These are phyloP conservation scores for Hyperopisus bebe DNA, from an alignment of 2,113 vertebrate species.

Conservation along the genomic window DNA sequence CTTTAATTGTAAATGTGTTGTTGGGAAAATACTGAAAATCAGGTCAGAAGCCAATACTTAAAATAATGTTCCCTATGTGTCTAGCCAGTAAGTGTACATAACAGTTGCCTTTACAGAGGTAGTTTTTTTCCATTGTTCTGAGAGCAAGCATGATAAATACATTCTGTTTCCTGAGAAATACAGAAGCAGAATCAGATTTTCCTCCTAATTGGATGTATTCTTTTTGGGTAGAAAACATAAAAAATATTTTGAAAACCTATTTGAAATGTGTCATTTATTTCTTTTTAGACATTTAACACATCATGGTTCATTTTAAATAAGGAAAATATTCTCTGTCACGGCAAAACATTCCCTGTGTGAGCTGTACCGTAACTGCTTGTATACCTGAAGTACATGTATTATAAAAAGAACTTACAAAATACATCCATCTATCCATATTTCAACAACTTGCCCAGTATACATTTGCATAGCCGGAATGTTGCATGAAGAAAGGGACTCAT, in stretches of 20 bases:
- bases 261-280: conserved; percentile 8
- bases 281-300: not conserved
- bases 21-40: conserved; percentile 5
- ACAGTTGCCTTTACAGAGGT: not conserved
- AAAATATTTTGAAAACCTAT: not conserved
- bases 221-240: conserved; percentile 8
- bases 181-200: not conserved
- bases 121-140: conserved; percentile 8
- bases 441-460: not conserved
- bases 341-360: not conserved
- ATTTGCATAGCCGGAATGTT: not conserved
- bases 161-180: conserved; percentile 11
- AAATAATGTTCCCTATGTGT: not conserved
- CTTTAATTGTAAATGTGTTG: conserved; percentile 13
- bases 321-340: not conserved
- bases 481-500: not conserved
- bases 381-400: not conserved
- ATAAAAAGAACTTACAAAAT: not conserved
- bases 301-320: not conserved
- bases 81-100: not conserved
- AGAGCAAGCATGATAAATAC: not conserved
- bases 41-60: not conserved
- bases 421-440: not conserved
- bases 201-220: conserved; percentile 9
- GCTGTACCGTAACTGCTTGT: not conserved